Conservation (phyloP, 2,888 invertebrate genomes). For the Latrodectus elegans region DNA sequence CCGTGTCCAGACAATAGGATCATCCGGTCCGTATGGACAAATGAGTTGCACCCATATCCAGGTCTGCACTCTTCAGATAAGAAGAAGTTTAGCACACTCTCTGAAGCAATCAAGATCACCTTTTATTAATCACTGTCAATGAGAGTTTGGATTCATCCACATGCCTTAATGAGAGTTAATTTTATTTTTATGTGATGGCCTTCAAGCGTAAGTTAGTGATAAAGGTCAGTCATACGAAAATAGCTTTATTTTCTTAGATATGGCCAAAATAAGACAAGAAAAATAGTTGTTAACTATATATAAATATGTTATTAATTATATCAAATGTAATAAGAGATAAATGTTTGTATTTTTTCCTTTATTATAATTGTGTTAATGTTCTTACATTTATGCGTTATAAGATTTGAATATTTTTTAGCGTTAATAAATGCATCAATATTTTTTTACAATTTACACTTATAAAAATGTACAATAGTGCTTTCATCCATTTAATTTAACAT, state of each 20-base stretch:
- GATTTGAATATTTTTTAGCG: too few species aligned
- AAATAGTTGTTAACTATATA: background rate
- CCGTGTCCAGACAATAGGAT: constrained; percentile 65
- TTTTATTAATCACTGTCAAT: constrained; percentile 63
- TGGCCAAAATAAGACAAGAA: background rate
- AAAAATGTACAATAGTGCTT: too few species aligned
- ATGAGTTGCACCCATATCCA: constrained; percentile 26
- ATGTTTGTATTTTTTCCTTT: too few species aligned
- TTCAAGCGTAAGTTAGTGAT: constrained; percentile 2
- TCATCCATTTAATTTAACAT: too few species aligned
- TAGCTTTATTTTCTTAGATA: background rate
- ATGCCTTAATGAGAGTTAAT: constrained; percentile 13
- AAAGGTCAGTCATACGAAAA: background rate
- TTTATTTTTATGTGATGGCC: background rate
- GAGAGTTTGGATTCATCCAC: constrained; percentile 46
- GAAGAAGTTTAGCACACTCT: constrained; percentile 46
- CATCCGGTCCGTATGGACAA: constrained; percentile 62
- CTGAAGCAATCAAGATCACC: constrained; percentile 43
- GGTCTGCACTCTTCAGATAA: constrained; percentile 57
- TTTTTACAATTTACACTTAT: too few species aligned
- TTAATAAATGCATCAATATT: too few species aligned
- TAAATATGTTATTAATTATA: background rate
- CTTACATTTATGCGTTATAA: too few species aligned
- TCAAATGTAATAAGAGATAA: too few species aligned
- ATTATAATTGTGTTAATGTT: too few species aligned